Conservation (phyloP, 2,888 invertebrate species). For the Chrysolina americana region DNA sequence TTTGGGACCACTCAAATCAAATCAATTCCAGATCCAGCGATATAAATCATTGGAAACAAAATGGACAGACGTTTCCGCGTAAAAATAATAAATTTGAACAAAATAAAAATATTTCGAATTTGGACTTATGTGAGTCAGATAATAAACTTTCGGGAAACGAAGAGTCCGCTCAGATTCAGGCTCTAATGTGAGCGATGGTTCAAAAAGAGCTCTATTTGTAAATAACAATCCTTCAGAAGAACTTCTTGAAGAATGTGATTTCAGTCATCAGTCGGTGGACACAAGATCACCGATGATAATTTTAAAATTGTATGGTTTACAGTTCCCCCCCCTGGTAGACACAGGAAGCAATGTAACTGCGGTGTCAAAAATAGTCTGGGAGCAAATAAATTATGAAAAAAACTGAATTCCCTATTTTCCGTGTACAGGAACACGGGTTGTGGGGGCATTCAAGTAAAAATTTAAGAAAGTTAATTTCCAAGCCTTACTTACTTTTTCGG, state of each 20-base stretch:
- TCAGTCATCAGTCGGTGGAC: not conserved
- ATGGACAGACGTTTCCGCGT: not conserved
- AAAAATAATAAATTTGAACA: not conserved
- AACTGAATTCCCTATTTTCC: conserved; percentile 11
- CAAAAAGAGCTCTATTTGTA: not conserved
- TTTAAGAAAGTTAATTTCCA: not conserved
- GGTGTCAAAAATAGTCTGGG: conserved; percentile 1
- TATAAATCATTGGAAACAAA: not conserved
- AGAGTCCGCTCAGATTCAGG: not conserved
- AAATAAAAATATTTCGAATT: not conserved
- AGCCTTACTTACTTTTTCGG: conserved; percentile 1
- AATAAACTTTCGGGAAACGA: not conserved
- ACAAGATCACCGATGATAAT: conserved; percentile 12
- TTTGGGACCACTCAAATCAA: conserved; percentile 3
- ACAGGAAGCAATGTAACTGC: not conserved
- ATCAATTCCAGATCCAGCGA: not conserved
- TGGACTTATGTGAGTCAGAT: not conserved
- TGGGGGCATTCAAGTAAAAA: not conserved
- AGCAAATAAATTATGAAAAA: not conserved
- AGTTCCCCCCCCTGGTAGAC: not conserved
- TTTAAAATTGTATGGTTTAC: not conserved
- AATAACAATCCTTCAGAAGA: not conserved
- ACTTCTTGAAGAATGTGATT: not conserved
- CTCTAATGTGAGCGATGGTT: not conserved
- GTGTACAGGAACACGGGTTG: no score